Conservation (phyloP, 2,113 vertebrate genomes). For the Scalopus aquaticus region DNA sequence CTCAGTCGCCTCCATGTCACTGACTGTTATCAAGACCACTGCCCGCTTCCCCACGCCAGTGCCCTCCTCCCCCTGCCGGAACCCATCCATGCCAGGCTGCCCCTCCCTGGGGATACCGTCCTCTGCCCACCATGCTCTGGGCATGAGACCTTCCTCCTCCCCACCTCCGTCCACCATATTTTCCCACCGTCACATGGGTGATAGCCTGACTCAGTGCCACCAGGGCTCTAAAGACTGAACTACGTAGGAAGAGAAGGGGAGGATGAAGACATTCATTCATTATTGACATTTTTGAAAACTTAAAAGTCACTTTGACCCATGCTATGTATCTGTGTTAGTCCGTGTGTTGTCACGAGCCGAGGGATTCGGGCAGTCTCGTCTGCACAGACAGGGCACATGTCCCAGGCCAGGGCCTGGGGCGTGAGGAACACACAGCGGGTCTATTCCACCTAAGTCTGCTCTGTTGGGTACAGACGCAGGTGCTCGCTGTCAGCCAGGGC, state of each 20-base stretch:
- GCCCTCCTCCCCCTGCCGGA: background rate
- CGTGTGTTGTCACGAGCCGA: background rate
- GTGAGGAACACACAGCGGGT: background rate
- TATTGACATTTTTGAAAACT: background rate
- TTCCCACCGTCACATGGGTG: fast-evolving
- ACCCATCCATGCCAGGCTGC: background rate
- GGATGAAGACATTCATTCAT: background rate
- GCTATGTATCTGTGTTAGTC: fast-evolving
- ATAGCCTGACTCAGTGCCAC: background rate
- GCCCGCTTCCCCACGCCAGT: fast-evolving
- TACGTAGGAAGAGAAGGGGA: background rate
- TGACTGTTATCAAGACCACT: fast-evolving
- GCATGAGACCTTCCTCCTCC: background rate
- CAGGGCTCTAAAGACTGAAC: background rate
- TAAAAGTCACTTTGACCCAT: background rate
- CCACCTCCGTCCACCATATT: too few species aligned
- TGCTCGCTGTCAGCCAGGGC: background rate
- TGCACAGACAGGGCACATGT: fast-evolving
- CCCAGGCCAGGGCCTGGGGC: background rate
- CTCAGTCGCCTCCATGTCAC: background rate
- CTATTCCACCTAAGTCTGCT: background rate
- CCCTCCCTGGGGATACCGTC: background rate
- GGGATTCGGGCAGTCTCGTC: background rate
- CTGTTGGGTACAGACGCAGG: fast-evolving
- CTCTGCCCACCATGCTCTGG: background rate